Conservation (phyloP, 1,140 invertebrate genomes). For the Heliconius congener region DNA sequence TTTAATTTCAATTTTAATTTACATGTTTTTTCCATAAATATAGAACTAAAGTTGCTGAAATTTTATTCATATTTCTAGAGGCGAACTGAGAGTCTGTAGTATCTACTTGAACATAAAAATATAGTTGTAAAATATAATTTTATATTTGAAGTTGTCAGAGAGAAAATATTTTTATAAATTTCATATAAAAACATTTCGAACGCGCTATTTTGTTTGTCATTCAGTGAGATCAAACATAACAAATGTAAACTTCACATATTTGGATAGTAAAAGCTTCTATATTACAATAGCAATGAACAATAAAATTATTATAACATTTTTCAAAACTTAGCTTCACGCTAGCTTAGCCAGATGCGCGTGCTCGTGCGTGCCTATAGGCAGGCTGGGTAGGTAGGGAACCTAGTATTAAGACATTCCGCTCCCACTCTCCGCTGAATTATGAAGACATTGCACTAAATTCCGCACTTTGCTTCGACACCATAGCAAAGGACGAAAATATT, state of each 20-base stretch:
- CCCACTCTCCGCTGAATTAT: too few relatives aligned
- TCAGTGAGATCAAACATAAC: not conserved
- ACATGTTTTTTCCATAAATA: not conserved
- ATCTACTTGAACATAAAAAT: not conserved
- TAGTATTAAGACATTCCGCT: too few relatives aligned
- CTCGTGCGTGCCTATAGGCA: too few relatives aligned
- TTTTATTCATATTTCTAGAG: not conserved
- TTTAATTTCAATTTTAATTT: not conserved
- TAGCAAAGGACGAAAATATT: too few relatives aligned
- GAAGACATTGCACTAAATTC: too few relatives aligned
- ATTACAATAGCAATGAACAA: too few relatives aligned
- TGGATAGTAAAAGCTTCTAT: not conserved
- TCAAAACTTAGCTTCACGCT: too few relatives aligned
- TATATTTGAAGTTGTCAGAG: not conserved
- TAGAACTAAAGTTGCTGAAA: not conserved
- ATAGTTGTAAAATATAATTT: slow-evolving; percentile 4
- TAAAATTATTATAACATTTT: too few relatives aligned
- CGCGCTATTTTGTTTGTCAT: not conserved
- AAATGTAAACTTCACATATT: not conserved
- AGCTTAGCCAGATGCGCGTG: too few relatives aligned
- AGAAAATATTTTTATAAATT: not conserved
- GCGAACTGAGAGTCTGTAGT: not conserved
- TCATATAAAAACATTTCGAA: not conserved
- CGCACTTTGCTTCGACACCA: too few relatives aligned
- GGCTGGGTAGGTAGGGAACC: too few relatives aligned